Conservation (phyloP, 2,888 invertebrate species). For the Stratiomys singularior region DNA sequence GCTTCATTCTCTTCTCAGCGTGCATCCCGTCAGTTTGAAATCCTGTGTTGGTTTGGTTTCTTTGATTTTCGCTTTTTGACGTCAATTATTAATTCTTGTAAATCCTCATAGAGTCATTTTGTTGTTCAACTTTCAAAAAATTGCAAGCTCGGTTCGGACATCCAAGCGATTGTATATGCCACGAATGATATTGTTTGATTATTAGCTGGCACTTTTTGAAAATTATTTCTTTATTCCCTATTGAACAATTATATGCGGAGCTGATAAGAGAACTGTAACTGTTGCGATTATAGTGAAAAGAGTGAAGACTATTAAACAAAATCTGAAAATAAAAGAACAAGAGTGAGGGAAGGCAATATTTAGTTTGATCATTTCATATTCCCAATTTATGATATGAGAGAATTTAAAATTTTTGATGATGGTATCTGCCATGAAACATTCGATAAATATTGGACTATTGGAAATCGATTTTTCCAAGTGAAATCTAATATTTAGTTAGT, state of each 20-base stretch:
- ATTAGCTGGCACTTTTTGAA: conserved; percentile 45
- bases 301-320: conserved; percentile 95
- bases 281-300: conserved; percentile 94
- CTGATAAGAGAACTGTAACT: conserved; percentile 88
- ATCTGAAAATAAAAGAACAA: conserved; percentile 68
- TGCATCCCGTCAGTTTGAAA: neutral
- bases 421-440: too few species aligned
- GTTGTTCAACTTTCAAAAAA: conserved; percentile 29
- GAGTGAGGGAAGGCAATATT: too few species aligned
- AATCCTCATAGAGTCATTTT: conserved; percentile 31
- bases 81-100: neutral
- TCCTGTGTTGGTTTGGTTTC: neutral
- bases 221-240: conserved; percentile 64
- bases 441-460: too few species aligned
- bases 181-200: conserved; percentile 23
- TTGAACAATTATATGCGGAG: conserved; percentile 95
- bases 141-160: conserved; percentile 28
- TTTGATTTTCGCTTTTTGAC: neutral
- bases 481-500: too few species aligned
- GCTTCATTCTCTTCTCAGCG: neutral
- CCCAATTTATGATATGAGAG: too few species aligned
- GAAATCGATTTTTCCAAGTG: too few species aligned
- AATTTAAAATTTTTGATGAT: too few species aligned
- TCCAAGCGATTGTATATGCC: neutral
- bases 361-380: too few species aligned